Evolutionary conservation across 2,888 invertebrate species (phyloP).

Genomic region (Hirtodrosophila duncani): DNA sequence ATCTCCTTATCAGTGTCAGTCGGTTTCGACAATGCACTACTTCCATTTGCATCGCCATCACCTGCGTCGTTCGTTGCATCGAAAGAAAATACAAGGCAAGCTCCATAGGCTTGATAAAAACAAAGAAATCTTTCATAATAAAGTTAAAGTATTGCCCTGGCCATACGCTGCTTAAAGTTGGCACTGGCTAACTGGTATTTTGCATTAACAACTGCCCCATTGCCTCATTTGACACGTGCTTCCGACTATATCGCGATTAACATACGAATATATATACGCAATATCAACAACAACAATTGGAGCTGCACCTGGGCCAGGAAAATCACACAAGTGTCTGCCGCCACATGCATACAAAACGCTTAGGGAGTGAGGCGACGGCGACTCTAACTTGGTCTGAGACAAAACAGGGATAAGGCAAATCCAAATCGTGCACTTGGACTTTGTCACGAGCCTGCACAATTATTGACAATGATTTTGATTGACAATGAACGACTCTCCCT

Average conservation of each 20-base stretch:
- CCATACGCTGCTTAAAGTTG: too few relatives aligned
- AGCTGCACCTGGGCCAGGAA: slow-evolving; percentile 29
- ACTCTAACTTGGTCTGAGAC: background rate
- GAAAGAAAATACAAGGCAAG: slow-evolving; percentile 21
- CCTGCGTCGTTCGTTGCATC: slow-evolving; percentile 8
- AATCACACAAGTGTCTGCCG: slow-evolving; percentile 67
- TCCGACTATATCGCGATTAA: slow-evolving; percentile 70
- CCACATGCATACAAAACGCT: slow-evolving; percentile 62
- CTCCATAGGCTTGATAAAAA: slow-evolving; percentile 21
- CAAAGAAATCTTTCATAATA: slow-evolving; percentile 46
- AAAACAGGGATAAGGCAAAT: background rate
- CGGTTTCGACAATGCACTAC: slow-evolving; percentile 64
- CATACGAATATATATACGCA: slow-evolving; percentile 48
- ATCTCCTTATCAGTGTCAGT: too few relatives aligned
- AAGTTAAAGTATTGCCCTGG: too few relatives aligned
- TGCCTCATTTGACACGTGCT: slow-evolving; percentile 77
- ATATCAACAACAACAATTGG: slow-evolving; percentile 24
- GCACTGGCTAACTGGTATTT: too few relatives aligned
- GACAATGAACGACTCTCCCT: too few relatives aligned
- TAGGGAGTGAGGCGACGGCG: too few relatives aligned
- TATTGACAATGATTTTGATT: slow-evolving; percentile 26
- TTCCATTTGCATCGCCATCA: slow-evolving; percentile 35
- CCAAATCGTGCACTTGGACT: slow-evolving; percentile 23
- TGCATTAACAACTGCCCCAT: slow-evolving; percentile 2
- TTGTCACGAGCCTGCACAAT: slow-evolving; percentile 31